Evolutionary conservation across 2,113 vertebrate species (phyloP).

Genomic region (Protobothrops mucrosquamatus): DNA sequence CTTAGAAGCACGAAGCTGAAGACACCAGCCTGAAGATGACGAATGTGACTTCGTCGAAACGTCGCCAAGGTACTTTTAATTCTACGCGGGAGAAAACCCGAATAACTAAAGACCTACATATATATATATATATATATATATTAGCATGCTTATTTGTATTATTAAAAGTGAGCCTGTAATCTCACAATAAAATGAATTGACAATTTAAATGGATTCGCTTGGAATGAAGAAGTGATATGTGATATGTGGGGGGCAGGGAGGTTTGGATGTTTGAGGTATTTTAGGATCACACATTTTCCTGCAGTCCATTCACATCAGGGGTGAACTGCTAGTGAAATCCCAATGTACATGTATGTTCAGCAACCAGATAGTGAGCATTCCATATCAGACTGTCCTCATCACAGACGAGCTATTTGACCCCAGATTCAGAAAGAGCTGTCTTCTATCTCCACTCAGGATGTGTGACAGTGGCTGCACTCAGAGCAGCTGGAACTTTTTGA

Average conservation of each 20-base stretch:
- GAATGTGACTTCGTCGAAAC: too few species aligned
- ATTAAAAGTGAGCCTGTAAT: conserved; percentile 26
- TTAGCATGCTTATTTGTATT: background rate
- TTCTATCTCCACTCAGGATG: conserved; percentile 44
- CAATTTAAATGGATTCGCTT: conserved; percentile 33
- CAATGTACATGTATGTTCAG: conserved; percentile 59
- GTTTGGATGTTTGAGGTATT: background rate
- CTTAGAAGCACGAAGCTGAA: too few species aligned
- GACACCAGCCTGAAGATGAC: too few species aligned
- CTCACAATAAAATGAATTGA: conserved; percentile 28
- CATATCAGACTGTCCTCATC: conserved; percentile 47
- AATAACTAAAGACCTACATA: too few species aligned
- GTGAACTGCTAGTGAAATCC: conserved; percentile 67
- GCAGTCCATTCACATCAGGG: conserved; percentile 41
- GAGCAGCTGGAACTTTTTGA: conserved; percentile 41
- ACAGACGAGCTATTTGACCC: background rate
- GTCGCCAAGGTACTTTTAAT: too few species aligned
- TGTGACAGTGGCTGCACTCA: conserved; percentile 32
- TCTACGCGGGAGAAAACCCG: too few species aligned
- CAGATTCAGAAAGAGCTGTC: conserved; percentile 51
- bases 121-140: too few species aligned
- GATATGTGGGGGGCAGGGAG: conserved; percentile 38
- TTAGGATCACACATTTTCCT: conserved; percentile 34
- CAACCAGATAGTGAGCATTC: conserved; percentile 60
- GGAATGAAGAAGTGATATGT: conserved; percentile 29